Base-by-base conservation (phyloP, 1,140 invertebrate genomes). In the Nixonia krombeini region DNA sequence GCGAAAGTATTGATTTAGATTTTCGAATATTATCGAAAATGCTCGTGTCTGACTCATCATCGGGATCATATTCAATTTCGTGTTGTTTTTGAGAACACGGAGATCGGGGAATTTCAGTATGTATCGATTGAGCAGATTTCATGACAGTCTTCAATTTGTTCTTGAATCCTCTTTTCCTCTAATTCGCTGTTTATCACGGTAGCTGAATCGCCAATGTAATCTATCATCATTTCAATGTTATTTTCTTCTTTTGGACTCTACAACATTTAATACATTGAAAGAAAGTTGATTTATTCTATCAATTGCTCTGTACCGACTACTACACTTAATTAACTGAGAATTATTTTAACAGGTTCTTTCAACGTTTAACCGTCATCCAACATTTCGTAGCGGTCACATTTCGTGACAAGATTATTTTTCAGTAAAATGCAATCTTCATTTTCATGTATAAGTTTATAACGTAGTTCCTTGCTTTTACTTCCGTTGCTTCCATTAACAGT, bases 61-160 rank as follows among this genome's bases (percentile, higher is more conserved):
- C 70, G 0, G 77, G 76, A 33, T 82, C 78, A 38, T 63, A 81
- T 72, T 82, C 79, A 5, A 78, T 47, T 1, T 71, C 47, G 44
- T 67, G 55, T 2, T 68, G 51, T 21, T 75, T 52, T 7, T 74
- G 62, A 10, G 5, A 26, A 5, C 63, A 29, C 0, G 55, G 25
- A 13, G 46, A 9, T 67, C 41, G 44, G 5, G 61, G 46, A 15
- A 66, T 31, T 26, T 76, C 72, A 0, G 67, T 62, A 2, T 56
- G 50, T 6, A 50, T 58, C 9, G 47, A 56, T 0, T 62, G 59
- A n/a, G 63, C 31, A 21, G 80, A 50, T 21, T 45, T 45, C 50
- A 75, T 73, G 29, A 59, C 58, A 68, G 1, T 57, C 53, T 33
- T 78, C 79, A 2, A 78, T 46, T 53, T 58, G 72, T 44, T 80